Percentiles rank a stretch among this genome's conserved stretches.
These are phyloP conservation scores for Chelidonichthys spinosus DNA, from an alignment of 2,797 vertebrate species.

Conservation along the genomic window DNA sequence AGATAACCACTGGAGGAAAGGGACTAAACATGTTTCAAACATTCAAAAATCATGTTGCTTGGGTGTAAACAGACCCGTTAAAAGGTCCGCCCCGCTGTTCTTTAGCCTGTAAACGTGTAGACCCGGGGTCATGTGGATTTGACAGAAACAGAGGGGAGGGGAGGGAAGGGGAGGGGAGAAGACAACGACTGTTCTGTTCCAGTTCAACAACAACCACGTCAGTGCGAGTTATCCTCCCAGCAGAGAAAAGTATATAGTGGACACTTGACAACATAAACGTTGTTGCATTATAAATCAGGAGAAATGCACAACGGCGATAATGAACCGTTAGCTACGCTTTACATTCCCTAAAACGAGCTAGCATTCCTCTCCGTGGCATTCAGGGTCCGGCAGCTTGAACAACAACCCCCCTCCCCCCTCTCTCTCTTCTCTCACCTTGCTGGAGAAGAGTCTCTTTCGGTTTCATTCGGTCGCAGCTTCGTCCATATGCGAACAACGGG, in stretches of 20 bases:
- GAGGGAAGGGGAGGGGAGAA: slow-evolving; percentile 31
- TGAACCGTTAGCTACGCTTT: slow-evolving; percentile 55
- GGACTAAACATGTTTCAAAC: background rate
- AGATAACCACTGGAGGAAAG: background rate
- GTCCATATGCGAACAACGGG: background rate
- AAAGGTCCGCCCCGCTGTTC: background rate
- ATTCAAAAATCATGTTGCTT: background rate
- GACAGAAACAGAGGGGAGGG: slow-evolving; percentile 55
- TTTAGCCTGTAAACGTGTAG: slow-evolving; percentile 51
- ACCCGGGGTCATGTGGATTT: slow-evolving; percentile 67
- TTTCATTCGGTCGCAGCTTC: slow-evolving; percentile 51
- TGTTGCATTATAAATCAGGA: background rate
- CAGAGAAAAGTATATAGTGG: background rate
- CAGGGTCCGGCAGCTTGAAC: slow-evolving; percentile 43
- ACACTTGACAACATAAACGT: background rate
- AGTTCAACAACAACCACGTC: slow-evolving; percentile 44
- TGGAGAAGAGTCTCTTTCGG: slow-evolving; percentile 10
- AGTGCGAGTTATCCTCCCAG: slow-evolving; percentile 35
- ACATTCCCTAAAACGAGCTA: slow-evolving; percentile 45
- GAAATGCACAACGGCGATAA: slow-evolving; percentile 40
- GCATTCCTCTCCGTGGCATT: slow-evolving; percentile 50
- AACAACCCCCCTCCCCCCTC: background rate
- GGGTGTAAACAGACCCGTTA: background rate
- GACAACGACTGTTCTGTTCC: slow-evolving; percentile 66
- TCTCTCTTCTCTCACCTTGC: slow-evolving; percentile 70